These are phyloP conservation scores for Pygoscelis antarcticus DNA, from an alignment of 2,113 vertebrate genomes.

Conservation along the genomic window DNA sequence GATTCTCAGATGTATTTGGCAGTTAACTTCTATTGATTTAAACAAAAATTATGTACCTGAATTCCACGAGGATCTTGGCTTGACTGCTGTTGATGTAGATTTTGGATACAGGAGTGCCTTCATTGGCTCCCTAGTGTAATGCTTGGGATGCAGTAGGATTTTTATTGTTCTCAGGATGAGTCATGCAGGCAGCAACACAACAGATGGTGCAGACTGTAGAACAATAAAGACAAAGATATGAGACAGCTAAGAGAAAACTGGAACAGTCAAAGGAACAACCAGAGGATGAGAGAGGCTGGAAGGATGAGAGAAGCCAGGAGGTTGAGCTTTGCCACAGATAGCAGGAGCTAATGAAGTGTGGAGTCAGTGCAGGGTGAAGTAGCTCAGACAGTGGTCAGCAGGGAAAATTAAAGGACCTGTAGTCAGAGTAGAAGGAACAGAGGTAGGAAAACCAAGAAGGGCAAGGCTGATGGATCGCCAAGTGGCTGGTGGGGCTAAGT, in stretches of 20 bases:
- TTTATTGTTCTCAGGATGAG: constrained; percentile 44
- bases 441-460: not conserved
- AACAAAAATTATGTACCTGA: constrained; percentile 38
- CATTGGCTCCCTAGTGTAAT: not conserved
- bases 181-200: constrained; percentile 48
- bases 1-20: constrained; percentile 14
- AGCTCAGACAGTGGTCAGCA: not conserved
- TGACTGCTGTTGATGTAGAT: constrained; percentile 23
- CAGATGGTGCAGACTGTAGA: constrained; percentile 20
- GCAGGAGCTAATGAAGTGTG: constrained; percentile 43
- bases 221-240: constrained; percentile 19
- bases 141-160: constrained; percentile 19
- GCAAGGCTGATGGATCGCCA: not conserved
- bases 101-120: constrained; percentile 21
- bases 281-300: not conserved
- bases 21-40: constrained; percentile 27
- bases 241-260: constrained; percentile 23
- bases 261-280: not conserved
- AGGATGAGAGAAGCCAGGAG: not conserved
- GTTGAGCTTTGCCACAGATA: not conserved
- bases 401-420: not conserved
- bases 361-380: constrained; percentile 41
- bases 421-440: not conserved
- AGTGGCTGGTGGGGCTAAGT: not conserved
- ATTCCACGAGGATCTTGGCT: not conserved